Evolutionary conservation across 2,888 invertebrate species (phyloP), one percentile per base, ranked within the genome.

Genomic region (Orchesella flavescens): DNA sequence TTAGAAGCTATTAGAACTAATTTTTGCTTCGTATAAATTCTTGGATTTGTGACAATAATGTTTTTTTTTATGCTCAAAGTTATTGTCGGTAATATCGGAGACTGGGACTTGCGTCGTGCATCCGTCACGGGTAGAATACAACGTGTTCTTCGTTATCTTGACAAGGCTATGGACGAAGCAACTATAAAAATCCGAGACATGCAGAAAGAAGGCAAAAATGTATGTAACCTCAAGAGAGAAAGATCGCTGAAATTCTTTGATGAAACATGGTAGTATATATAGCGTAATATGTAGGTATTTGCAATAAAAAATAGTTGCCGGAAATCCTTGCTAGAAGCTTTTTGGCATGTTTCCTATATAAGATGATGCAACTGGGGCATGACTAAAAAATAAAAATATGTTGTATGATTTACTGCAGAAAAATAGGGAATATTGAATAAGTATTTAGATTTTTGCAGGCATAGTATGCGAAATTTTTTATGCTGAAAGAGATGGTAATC

Each of bases 121-220:
- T 46, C 46, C 44, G 66, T 74, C 9, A 80, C 80, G 1, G 80
- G 80, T 0, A 65, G 74, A 57, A 74, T 80, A 4, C 73, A 80
- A 44, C 66, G 80, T 4, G 74, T 80, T 44, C 80, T 80, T 49
- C 66, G 80, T 0, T 80, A 80, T 55, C 74, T 80, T 1, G 73
- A 80, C 43, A 80, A 74, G 49, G 80, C 74, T 9, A 80, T 80
- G 73, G 80, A 80, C 19, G 74, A 80, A 19, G 74, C 80, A 0
- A 80, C 73, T 1, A 46, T 73, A 17, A 80, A 63, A 80, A 80
- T 80, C 66, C 55, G 80, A 19, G 73, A 80, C 13, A 80, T 80
- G 80, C 80, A 80, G n/a, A 59, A 55, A 19, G 74, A 73, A 1
- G 80, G 80, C 15, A 80, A 73, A 61, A 80, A 80, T 21, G 80